Conservation (phyloP, 1,140 invertebrate species). For the Drosophila pseudoananassae region DNA sequence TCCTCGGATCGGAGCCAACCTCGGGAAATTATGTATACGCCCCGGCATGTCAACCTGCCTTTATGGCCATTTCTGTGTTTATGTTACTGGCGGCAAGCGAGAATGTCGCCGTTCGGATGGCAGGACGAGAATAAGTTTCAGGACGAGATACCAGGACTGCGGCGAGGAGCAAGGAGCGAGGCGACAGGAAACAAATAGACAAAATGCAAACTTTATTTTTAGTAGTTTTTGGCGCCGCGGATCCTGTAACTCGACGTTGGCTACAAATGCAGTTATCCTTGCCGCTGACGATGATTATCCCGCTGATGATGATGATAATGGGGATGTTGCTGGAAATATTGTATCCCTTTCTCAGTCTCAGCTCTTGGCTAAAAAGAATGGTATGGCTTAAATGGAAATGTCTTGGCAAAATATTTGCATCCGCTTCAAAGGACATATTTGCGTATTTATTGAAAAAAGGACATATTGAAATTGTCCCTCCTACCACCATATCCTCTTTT, state of each 20-base stretch:
- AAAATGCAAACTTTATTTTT: slow-evolving; percentile 82
- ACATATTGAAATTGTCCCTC: slow-evolving; percentile 61
- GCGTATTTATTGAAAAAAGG: slow-evolving; percentile 65
- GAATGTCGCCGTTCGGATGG: slow-evolving; percentile 1
- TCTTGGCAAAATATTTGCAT: slow-evolving; percentile 67
- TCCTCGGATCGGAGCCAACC: not conserved
- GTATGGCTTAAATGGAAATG: slow-evolving; percentile 58
- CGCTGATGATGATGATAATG: not conserved
- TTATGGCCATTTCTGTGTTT: slow-evolving; percentile 37
- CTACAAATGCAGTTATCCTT: slow-evolving; percentile 38
- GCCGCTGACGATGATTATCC: slow-evolving; percentile 10
- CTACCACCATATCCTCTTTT: not conserved
- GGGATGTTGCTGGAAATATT: not conserved
- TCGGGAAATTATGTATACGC: not conserved
- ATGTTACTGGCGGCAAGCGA: slow-evolving; percentile 28
- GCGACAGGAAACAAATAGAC: slow-evolving; percentile 76
- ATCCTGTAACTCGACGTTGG: slow-evolving; percentile 51
- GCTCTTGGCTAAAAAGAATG: slow-evolving; percentile 9
- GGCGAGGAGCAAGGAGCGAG: slow-evolving; percentile 44
- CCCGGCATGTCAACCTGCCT: slow-evolving; percentile 38
- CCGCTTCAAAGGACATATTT: slow-evolving; percentile 58
- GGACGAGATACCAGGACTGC: slow-evolving; percentile 15
- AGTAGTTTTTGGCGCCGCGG: slow-evolving; percentile 78
- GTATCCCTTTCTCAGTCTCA: slow-evolving; percentile 16
- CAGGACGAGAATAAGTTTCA: not conserved